Conservation (phyloP, 2,888 invertebrate genomes). For the Hartigia nigra region DNA sequence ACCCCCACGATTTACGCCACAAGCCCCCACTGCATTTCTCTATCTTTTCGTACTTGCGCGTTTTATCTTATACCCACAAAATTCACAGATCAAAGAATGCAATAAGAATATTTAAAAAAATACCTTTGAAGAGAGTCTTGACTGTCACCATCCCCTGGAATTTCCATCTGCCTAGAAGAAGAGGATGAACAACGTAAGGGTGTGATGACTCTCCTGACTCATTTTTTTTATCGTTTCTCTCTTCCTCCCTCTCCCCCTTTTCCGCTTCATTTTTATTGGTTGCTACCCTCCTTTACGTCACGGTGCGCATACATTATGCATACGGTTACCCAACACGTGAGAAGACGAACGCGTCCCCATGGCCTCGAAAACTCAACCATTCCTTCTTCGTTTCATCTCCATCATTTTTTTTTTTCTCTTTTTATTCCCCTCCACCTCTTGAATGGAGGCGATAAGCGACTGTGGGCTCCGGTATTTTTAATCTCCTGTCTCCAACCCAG, state of each 20-base stretch:
- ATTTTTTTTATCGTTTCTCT: neutral
- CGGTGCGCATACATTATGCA: neutral
- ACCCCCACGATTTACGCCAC: neutral
- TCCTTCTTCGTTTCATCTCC: slow-evolving; percentile 9
- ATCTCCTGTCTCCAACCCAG: slow-evolving; percentile 8
- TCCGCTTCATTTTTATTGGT: neutral
- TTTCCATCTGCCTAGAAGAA: neutral
- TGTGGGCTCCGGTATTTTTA: slow-evolving; percentile 16
- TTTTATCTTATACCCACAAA: neutral
- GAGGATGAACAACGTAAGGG: neutral
- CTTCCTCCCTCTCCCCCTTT: neutral
- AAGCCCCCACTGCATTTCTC: neutral
- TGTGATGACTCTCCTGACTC: neutral
- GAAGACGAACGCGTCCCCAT: neutral
- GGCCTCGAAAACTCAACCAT: neutral
- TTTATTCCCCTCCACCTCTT: slow-evolving; percentile 17
- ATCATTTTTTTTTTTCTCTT: neutral
- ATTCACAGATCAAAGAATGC: neutral
- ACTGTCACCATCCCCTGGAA: neutral
- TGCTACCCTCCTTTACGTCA: neutral
- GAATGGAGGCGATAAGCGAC: slow-evolving; percentile 25
- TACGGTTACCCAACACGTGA: neutral
- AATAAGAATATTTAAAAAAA: neutral
- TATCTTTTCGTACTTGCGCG: neutral
- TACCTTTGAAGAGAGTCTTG: neutral